phyloP scores from a whole-genome alignment of 2,797 vertebrate species.

The Eidolon dupreanum region DNA sequence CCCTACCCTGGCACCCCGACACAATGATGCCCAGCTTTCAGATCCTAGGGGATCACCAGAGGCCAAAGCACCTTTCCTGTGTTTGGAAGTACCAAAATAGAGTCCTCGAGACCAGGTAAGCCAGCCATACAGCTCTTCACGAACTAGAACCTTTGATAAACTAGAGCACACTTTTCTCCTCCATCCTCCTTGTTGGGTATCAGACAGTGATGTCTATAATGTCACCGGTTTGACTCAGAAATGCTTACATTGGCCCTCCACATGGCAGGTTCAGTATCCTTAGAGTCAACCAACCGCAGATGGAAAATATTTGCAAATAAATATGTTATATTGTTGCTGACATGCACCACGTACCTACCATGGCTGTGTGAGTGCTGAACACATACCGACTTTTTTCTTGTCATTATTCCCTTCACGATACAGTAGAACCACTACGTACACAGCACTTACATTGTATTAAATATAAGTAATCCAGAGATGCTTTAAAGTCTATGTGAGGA shows the following conservation, averaged over 20 bases:
- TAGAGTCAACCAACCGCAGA: background rate
- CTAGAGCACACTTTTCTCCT: background rate
- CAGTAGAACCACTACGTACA: background rate
- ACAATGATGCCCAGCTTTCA: background rate
- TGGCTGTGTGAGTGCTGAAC: background rate
- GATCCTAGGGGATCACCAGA: background rate
- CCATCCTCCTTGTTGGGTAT: background rate
- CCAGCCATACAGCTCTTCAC: background rate
- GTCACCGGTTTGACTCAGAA: background rate
- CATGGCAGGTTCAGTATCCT: background rate
- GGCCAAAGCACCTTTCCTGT: background rate
- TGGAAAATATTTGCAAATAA: no score
- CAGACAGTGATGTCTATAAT: background rate
- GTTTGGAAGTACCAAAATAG: background rate
- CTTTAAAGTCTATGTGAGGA: background rate
- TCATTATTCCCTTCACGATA: background rate
- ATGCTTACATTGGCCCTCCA: background rate
- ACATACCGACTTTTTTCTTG: no score
- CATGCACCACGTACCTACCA: rapidly evolving
- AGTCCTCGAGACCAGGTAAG: background rate
- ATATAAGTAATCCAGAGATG: background rate
- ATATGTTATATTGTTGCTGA: background rate
- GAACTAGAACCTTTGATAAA: background rate
- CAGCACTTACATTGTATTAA: background rate
- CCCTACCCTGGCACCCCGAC: no score